phyloP scores from a whole-genome alignment of 2,888 invertebrate genomes.

The Ichneumoninae sp. region DNA sequence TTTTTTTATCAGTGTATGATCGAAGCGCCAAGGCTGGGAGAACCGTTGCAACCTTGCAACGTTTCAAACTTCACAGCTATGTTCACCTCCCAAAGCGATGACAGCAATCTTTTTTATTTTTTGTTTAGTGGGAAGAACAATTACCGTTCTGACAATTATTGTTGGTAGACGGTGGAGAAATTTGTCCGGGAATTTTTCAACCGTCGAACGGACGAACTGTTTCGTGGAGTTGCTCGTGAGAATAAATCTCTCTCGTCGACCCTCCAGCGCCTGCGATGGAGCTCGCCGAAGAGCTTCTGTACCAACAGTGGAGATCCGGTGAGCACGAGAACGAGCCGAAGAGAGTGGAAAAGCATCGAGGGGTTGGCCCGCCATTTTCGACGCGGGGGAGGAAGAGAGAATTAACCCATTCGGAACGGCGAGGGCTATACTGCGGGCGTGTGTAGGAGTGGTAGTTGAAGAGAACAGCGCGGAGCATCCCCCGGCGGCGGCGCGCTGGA shows the following conservation, averaged over 20 bases:
- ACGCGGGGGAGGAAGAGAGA: slow-evolving; percentile 61
- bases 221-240: slow-evolving; percentile 17
- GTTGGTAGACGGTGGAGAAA: neutral
- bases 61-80: too few relatives aligned
- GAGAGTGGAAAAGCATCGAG: slow-evolving; percentile 42
- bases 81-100: slow-evolving; percentile 36
- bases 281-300: slow-evolving; percentile 8
- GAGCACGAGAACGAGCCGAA: slow-evolving; percentile 18
- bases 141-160: slow-evolving; percentile 14
- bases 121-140: slow-evolving; percentile 25
- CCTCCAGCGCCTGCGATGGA: neutral
- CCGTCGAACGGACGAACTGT: slow-evolving; percentile 19
- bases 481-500: slow-evolving; percentile 59
- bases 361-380: slow-evolving; percentile 22
- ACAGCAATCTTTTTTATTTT: slow-evolving; percentile 20
- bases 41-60: too few relatives aligned
- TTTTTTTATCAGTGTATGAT: too few relatives aligned
- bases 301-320: slow-evolving; percentile 7
- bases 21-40: too few relatives aligned
- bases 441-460: slow-evolving; percentile 22
- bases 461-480: slow-evolving; percentile 55
- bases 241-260: slow-evolving; percentile 32
- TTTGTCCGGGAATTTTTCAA: slow-evolving; percentile 9
- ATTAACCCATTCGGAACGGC: slow-evolving; percentile 77
- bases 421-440: slow-evolving; percentile 41